Base-by-base conservation (phyloP, 2,797 vertebrate genomes). In the Centroberyx gerrardi region DNA sequence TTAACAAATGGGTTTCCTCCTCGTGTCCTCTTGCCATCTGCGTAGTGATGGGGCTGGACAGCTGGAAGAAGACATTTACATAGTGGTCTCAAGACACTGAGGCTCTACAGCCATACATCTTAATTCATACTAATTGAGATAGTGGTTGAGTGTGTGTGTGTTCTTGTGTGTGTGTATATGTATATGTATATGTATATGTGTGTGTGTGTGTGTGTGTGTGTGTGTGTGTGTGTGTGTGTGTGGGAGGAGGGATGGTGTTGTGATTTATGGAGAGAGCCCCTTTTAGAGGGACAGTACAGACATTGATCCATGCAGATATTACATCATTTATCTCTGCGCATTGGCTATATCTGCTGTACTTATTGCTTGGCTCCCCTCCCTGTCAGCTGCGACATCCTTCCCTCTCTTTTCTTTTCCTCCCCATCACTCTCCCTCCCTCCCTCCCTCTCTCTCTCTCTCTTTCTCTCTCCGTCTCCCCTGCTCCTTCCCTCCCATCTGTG, bases 291-390 rank as follows among this genome's bases (percentile, higher is more conserved):
- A 89, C 82, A 74, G 83, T 76, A 48, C 60, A 82, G 87, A 90
- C 89, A 91, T 92, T 87, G 92, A 93, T 92, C 90, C 87, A 92
- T 91, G 86, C 90, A 89, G 90, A 90, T 93, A 93, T 90, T 86
- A 86, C 86, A 89, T 87, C 80, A 93, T 93, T 92, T 87, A 91
- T 93, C 87, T 89, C 80, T 81, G 76, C 83, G 80, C 90, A 88
- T 86, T 79, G 82, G 78, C 83, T 85, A 59, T 86, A 88, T 88
- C 73, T 87, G 80, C 85, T 82, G 49, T 79, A 85, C 85, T 88
- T 86, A 88, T 90, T 89, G 80, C 90, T 87, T 87, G 87, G 87
- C 92, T 88, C 81, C 70, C 51, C 70, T 87, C 83, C 76, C 79
- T 84, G 80, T 90, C 90, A 88, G 77, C 85, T 88, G 81, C 72